Conservation (phyloP, 1,140 invertebrate species). For the Heliconius eleuchia region DNA sequence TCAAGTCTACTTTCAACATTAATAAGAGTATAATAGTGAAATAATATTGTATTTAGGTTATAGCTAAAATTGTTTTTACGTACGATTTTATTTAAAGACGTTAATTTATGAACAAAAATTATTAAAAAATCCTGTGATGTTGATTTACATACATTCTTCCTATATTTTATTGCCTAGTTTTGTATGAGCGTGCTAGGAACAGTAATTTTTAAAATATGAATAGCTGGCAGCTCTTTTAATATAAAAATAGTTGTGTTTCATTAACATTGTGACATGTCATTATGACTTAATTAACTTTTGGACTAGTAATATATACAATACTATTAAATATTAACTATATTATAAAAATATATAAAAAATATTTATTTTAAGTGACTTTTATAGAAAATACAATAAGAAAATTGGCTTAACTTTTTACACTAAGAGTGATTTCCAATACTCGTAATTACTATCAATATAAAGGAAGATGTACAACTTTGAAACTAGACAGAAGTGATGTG, state of each 20-base stretch:
- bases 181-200: neutral
- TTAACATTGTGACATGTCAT: neutral
- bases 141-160: constrained; percentile 8
- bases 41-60: constrained; percentile 14
- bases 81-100: neutral
- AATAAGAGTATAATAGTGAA: constrained; percentile 9
- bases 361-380: too few relatives aligned
- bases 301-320: too few relatives aligned
- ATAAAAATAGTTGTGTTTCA: constrained; percentile 11
- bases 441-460: too few relatives aligned
- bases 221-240: constrained; percentile 16
- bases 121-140: neutral
- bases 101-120: neutral
- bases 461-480: too few relatives aligned
- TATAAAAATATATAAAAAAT: too few relatives aligned
- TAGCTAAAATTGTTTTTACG: neutral
- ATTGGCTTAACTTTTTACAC: too few relatives aligned
- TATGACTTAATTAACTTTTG: neutral
- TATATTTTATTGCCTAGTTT: neutral
- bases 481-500: neutral
- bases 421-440: too few relatives aligned
- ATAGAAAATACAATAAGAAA: too few relatives aligned
- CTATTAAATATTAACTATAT: too few relatives aligned
- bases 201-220: neutral
- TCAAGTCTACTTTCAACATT: constrained; percentile 14